These are phyloP conservation scores for Sympetrum striolatum DNA, from an alignment of 2,888 invertebrate species.

Conservation along the genomic window DNA sequence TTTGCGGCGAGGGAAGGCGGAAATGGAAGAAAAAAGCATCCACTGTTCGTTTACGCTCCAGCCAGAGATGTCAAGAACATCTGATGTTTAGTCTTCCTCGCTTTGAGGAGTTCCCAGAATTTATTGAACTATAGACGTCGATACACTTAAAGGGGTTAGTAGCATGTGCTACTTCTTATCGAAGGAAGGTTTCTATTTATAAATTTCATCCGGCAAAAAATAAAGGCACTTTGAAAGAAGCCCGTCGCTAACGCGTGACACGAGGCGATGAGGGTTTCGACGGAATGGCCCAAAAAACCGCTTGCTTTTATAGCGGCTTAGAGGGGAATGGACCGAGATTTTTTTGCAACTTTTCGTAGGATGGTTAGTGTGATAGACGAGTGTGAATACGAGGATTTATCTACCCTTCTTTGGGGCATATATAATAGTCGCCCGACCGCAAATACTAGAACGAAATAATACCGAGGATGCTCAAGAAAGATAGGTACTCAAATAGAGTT, in stretches of 20 bases:
- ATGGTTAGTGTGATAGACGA: too few relatives aligned
- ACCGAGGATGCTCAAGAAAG: too few relatives aligned
- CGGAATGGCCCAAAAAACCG: too few relatives aligned
- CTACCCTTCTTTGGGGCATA: too few relatives aligned
- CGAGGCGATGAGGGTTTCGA: neutral
- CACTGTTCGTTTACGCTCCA: neutral
- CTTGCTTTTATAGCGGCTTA: too few relatives aligned
- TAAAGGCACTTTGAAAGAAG: neutral
- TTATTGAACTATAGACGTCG: neutral
- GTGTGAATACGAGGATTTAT: too few relatives aligned
- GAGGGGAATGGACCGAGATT: too few relatives aligned
- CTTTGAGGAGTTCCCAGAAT: neutral
- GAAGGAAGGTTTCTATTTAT: neutral
- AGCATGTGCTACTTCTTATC: neutral
- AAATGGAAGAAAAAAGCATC: neutral
- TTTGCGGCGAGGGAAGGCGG: neutral
- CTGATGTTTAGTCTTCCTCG: neutral
- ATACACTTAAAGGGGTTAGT: neutral
- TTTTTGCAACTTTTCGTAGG: too few relatives aligned
- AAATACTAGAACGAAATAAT: too few relatives aligned
- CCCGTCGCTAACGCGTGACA: neutral
- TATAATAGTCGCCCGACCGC: too few relatives aligned
- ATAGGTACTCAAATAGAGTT: too few relatives aligned
- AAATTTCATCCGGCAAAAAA: neutral
- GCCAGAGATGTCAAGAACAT: neutral